phyloP scores from a whole-genome alignment of 2,113 vertebrate species.

The Helogale parvula region DNA sequence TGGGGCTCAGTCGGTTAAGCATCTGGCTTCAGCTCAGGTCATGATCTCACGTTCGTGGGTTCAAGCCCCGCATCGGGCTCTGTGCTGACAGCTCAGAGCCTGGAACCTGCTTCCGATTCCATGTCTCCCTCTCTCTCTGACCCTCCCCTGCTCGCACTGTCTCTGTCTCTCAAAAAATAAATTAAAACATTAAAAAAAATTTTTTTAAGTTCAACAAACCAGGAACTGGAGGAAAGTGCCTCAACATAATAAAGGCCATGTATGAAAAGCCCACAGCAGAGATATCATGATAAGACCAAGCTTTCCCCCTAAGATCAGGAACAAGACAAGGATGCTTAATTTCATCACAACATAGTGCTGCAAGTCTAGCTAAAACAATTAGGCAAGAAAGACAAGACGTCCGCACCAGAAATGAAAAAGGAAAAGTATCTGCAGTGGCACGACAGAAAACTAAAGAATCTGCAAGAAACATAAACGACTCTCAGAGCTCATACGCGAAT shows the following conservation, averaged over 20 bases:
- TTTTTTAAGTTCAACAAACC: background rate
- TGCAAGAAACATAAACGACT: background rate
- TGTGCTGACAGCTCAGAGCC: too few relatives aligned
- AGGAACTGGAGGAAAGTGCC: background rate
- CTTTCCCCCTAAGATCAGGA: background rate
- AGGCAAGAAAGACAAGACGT: background rate
- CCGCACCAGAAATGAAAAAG: background rate
- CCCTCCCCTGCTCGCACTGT: too few relatives aligned
- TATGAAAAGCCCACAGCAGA: background rate
- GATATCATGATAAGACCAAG: background rate
- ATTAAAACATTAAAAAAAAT: too few relatives aligned
- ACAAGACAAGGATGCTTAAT: background rate
- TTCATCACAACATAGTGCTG: background rate
- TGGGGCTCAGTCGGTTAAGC: too few relatives aligned
- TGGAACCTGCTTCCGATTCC: too few relatives aligned
- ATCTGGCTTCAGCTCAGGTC: too few relatives aligned
- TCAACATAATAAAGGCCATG: background rate
- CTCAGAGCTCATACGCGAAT: background rate
- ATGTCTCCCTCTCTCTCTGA: too few relatives aligned
- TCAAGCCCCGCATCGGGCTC: too few relatives aligned
- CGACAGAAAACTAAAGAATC: background rate
- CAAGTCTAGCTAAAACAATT: background rate
- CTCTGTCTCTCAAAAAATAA: too few relatives aligned
- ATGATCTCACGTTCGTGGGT: too few relatives aligned
- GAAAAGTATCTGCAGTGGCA: background rate